Base-by-base conservation (phyloP, 2,888 invertebrate genomes). In the Scrobipalpa atriplicella region DNA sequence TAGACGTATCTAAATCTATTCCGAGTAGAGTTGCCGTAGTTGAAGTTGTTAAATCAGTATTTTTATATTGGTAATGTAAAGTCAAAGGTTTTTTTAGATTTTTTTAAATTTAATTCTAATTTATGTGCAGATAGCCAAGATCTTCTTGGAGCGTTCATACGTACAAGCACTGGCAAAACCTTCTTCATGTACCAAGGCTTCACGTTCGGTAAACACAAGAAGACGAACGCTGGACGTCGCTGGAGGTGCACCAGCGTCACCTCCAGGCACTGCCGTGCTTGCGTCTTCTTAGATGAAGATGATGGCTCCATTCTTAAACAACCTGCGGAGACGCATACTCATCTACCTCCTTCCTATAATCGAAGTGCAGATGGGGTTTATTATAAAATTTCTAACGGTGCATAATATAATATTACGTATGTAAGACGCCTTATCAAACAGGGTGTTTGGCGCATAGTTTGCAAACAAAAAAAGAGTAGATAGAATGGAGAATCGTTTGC, bases 61-160 rank as follows among this genome's bases (percentile, higher is more conserved):
- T n/a, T n/a, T n/a, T n/a, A n/a, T n/a, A n/a, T n/a, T n/a, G n/a
- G n/a, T n/a, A n/a, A n/a, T n/a, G n/a, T n/a, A n/a, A n/a, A n/a
- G n/a, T n/a, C n/a, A n/a, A n/a, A n/a, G n/a, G n/a, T n/a, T n/a
- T n/a, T n/a, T n/a, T n/a, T n/a, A n/a, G n/a, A n/a, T n/a, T n/a
- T n/a, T n/a, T n/a, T n/a, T n/a, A n/a, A n/a, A n/a, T n/a, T n/a
- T n/a, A n/a, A n/a, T n/a, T n/a, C n/a, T n/a, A n/a, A n/a, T n/a
- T n/a, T n/a, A n/a, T n/a, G n/a, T n/a, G n/a, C n/a, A n/a, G n/a
- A n/a, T n/a, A n/a, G n/a, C n/a, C n/a, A n/a, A n/a, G n/a, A n/a
- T n/a, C 11, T 56, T 56, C 10, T 19, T 43, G 65, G 10, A 10
- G 9, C 19, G 8, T 65, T 65, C 58, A 43, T 65, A 10, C 39